Evolutionary conservation across 2,113 vertebrate species (phyloP), one percentile per base, ranked within the genome.

Genomic region (Gymnogyps californianus): DNA sequence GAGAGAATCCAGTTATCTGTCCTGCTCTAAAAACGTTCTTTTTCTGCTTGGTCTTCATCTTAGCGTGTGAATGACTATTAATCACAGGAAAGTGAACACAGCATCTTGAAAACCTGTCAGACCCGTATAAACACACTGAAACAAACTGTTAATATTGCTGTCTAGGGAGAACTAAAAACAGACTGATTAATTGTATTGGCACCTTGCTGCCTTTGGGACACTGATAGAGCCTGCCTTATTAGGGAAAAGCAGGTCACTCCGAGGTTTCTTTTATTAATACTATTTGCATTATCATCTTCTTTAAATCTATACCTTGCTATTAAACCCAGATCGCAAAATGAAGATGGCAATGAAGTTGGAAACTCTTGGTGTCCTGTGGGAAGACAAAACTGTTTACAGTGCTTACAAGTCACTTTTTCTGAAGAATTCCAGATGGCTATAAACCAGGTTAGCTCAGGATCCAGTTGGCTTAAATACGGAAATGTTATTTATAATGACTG

Each of bases 71-170:
- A 91, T 90, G 67, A 84, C 94, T 94, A 97, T 98, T 98, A 97
- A 98, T 98, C 97, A 97, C 90, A 46, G 84, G 96, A 90, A 96
- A 96, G 97, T 95, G 97, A 98, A 97, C 96, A 97, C 79, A 95
- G 86, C 96, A 96, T 97, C 95, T 97, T 93, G 97, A 98, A 98
- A 96, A 95, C 96, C 97, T 98, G 97, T 98, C 98, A 98, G 97
- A 77, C 72, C 94, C 92, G 12, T 98, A 97, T 98, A 98, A 98
- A 98, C 98, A 98, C 96, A 97, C 96, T 96, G 97, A 97, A 98
- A 97, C 97, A 98, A 98, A 98, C 97, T 98, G 98, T 98, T 98
- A 98, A 96, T 98, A 98, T 97, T 98, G 97, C 98, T 98, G 98
- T 98, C 98, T 38, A 76, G 74, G 93, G 97, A 94, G 98, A 98